These are phyloP conservation scores for Ecdyonurus torrentis DNA, from an alignment of 2,888 invertebrate species.

Conservation along the genomic window DNA sequence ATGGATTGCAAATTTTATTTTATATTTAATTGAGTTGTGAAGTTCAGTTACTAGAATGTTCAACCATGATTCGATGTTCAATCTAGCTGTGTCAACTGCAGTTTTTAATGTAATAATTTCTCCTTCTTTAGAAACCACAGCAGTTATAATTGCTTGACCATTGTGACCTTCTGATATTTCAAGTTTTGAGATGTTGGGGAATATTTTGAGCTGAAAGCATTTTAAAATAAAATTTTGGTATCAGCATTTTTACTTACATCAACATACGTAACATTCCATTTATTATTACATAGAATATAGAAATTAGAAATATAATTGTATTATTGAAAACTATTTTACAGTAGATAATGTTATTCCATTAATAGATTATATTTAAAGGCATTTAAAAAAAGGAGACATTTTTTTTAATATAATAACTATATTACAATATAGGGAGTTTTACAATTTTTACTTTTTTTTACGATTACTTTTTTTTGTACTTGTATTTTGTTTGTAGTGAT, in stretches of 20 bases:
- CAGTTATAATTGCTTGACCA: slow-evolving; percentile 50
- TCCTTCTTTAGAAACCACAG: slow-evolving; percentile 75
- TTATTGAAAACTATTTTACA: too few relatives aligned
- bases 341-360: too few relatives aligned
- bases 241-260: neutral
- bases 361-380: too few relatives aligned
- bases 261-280: too few relatives aligned
- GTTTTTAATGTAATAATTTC: slow-evolving; percentile 71
- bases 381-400: too few relatives aligned
- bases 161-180: slow-evolving; percentile 18
- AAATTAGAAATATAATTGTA: too few relatives aligned
- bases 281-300: too few relatives aligned
- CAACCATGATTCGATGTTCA: slow-evolving; percentile 88
- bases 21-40: slow-evolving; percentile 52
- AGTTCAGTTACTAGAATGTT: slow-evolving; percentile 67
- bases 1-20: slow-evolving; percentile 75
- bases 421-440: too few relatives aligned
- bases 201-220: neutral
- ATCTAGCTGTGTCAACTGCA: slow-evolving; percentile 46
- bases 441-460: too few relatives aligned
- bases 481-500: too few relatives aligned
- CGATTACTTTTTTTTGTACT: too few relatives aligned
- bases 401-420: too few relatives aligned
- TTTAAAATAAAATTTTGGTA: neutral
- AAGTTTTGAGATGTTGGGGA: neutral